These are phyloP conservation scores for Pseudonaja textilis DNA, from an alignment of 2,113 vertebrate species.

Conservation along the genomic window DNA sequence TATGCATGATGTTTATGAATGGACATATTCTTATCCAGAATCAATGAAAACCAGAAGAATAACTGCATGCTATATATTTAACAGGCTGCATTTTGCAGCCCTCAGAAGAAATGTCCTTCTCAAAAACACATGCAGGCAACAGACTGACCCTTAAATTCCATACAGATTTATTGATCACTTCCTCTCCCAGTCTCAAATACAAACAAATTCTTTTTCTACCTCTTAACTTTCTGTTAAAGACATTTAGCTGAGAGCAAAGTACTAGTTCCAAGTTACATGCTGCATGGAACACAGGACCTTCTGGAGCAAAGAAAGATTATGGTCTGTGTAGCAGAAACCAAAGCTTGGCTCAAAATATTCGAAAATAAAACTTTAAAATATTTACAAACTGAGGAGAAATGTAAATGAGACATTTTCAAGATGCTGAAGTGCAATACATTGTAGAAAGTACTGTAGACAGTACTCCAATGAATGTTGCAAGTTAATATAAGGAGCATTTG, in stretches of 20 bases:
- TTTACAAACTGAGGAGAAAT: background rate
- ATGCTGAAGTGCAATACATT: background rate
- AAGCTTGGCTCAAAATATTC: background rate
- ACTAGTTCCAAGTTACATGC: too few species aligned
- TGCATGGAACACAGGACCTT: background rate
- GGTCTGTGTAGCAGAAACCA: background rate
- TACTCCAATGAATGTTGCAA: background rate
- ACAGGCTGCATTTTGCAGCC: background rate
- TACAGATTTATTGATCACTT: background rate
- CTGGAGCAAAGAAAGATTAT: background rate
- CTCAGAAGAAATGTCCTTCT: background rate
- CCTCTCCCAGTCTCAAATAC: background rate
- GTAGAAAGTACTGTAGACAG: background rate
- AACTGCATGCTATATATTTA: background rate
- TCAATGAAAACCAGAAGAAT: background rate
- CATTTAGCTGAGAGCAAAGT: background rate
- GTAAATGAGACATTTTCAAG: background rate
- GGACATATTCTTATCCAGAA: background rate
- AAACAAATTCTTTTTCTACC: background rate
- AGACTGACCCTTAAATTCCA: background rate
- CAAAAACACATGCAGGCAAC: background rate
- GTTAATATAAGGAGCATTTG: background rate
- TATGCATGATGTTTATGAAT: background rate
- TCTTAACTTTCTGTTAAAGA: background rate
- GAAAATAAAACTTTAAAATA: background rate